Conservation (phyloP, 2,113 vertebrate genomes). For the Tretioscincus oriximinensis region DNA sequence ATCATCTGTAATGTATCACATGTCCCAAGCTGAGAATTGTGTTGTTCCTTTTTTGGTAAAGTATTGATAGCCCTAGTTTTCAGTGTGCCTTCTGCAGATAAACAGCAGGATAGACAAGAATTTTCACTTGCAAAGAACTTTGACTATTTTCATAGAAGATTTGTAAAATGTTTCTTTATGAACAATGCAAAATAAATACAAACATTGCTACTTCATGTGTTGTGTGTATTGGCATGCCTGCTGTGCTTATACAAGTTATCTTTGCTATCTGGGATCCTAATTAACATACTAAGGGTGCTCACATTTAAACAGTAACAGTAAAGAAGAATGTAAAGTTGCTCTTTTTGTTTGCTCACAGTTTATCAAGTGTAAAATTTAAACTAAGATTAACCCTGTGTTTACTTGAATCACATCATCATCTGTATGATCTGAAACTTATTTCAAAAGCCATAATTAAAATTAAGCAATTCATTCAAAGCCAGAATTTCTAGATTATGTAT, state of each 20-base stretch:
- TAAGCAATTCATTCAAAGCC: neutral
- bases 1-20: conserved; percentile 57
- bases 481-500: too few species aligned
- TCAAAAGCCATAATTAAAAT: neutral
- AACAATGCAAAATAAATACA: neutral
- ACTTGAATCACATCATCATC: neutral
- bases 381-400: neutral
- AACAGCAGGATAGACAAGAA: neutral
- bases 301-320: too few species aligned
- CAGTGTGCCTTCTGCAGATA: neutral
- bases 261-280: too few species aligned
- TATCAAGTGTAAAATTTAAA: neutral
- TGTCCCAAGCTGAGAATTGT: conserved; percentile 53
- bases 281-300: too few species aligned
- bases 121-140: accelerated
- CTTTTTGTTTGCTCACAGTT: neutral
- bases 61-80: conserved; percentile 37
- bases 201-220: neutral
- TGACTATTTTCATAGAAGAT: neutral
- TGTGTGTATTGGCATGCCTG: neutral
- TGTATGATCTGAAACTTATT: neutral
- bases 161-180: neutral
- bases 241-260: neutral
- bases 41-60: conserved; percentile 53
- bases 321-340: neutral